phyloP scores from a whole-genome alignment of 2,113 vertebrate genomes.

The Spermophilus dauricus region DNA sequence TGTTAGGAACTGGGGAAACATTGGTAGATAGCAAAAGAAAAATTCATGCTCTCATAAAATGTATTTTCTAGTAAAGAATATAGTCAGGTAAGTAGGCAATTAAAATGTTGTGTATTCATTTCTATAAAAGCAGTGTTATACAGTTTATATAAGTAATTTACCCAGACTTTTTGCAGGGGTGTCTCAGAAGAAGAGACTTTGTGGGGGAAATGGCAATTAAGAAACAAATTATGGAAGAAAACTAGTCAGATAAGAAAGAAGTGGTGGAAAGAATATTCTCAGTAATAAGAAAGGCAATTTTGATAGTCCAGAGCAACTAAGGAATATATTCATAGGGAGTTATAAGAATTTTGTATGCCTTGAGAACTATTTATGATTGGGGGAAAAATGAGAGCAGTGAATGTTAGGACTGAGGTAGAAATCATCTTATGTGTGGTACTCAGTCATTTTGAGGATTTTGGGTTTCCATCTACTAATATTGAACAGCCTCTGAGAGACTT shows the following conservation, averaged over 20 bases:
- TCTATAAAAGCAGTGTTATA: background rate
- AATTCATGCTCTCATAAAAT: background rate
- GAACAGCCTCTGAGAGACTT: background rate
- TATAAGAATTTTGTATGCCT: background rate
- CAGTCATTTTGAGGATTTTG: background rate
- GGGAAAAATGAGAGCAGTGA: background rate
- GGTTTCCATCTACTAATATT: background rate
- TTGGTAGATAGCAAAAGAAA: background rate
- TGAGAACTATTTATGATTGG: background rate
- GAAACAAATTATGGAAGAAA: background rate
- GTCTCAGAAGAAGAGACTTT: background rate
- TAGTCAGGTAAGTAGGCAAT: background rate
- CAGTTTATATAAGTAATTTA: background rate
- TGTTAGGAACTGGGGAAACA: background rate
- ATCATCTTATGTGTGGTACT: no score
- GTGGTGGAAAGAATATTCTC: fast-evolving
- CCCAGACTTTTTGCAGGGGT: background rate
- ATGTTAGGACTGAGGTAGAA: background rate
- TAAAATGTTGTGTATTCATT: background rate
- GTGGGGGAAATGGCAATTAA: background rate
- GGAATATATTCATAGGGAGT: background rate
- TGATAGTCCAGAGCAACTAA: background rate
- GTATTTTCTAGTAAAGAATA: background rate
- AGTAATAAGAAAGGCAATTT: background rate
- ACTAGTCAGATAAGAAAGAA: background rate